Percentiles rank a stretch among this genome's conserved stretches.
phyloP scores from a whole-genome alignment of 64 coral and sea anemone species.

The Montipora foliosa region DNA sequence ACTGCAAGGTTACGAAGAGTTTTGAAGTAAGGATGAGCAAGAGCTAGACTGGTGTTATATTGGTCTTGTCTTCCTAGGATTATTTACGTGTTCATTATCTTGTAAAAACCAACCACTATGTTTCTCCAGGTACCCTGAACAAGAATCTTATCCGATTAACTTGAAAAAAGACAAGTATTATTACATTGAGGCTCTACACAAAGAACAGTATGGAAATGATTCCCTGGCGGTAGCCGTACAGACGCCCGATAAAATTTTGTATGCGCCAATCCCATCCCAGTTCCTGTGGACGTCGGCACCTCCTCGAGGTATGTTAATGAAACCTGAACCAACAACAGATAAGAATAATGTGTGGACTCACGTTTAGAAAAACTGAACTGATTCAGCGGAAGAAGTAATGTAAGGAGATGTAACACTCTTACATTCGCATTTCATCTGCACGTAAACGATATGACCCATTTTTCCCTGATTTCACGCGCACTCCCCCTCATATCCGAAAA shows the following conservation, averaged over 20 bases:
- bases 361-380: background rate
- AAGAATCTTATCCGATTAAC: slow-evolving; percentile 77
- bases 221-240: slow-evolving; percentile 66
- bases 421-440: too few species aligned
- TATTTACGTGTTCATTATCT: too few species aligned
- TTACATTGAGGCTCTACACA: slow-evolving; percentile 90
- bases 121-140: slow-evolving; percentile 72
- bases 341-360: background rate
- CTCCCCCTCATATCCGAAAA: too few species aligned
- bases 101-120: background rate
- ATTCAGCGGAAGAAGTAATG: too few species aligned
- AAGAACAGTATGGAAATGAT: slow-evolving; percentile 89
- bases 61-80: too few species aligned
- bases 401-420: too few species aligned
- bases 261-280: slow-evolving; percentile 67
- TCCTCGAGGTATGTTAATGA: background rate
- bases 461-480: too few species aligned
- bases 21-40: too few species aligned
- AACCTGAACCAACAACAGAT: background rate
- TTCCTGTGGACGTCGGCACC: slow-evolving; percentile 80
- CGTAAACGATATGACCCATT: too few species aligned
- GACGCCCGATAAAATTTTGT: slow-evolving; percentile 64
- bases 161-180: slow-evolving; percentile 73
- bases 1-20: too few species aligned
- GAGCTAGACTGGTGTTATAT: too few species aligned